A percentile compares a stretch with the other conserved stretches of the same genome.
Conservation (phyloP, 2,888 invertebrate species). For the Thera britannica region DNA sequence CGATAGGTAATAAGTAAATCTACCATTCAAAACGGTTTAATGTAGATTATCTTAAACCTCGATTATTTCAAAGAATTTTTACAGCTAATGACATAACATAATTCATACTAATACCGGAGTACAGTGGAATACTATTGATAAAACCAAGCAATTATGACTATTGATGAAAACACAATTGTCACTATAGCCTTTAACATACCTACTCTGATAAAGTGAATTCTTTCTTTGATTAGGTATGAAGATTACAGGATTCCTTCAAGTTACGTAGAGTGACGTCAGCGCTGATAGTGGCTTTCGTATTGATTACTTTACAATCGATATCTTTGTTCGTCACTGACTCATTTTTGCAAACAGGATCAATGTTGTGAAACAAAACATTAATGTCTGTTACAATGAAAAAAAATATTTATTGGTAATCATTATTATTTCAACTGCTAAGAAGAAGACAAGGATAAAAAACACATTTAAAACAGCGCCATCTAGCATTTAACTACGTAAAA, state of each 20-base stretch:
- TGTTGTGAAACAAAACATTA: constrained; percentile 17
- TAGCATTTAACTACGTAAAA: too few relatives aligned
- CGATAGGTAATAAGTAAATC: neutral
- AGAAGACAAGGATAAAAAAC: too few relatives aligned
- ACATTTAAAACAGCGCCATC: too few relatives aligned
- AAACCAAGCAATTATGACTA: constrained; percentile 31
- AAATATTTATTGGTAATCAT: too few relatives aligned
- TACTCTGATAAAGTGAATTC: constrained; percentile 66
- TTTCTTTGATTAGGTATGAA: constrained; percentile 59
- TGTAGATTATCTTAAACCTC: neutral
- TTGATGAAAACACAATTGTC: constrained; percentile 38
- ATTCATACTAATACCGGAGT: neutral
- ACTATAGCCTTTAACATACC: constrained; percentile 5
- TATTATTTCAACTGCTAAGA: too few relatives aligned
- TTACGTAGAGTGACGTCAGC: constrained; percentile 47
- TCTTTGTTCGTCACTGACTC: constrained; percentile 17
- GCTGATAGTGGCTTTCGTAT: constrained; percentile 33
- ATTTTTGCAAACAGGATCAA: constrained; percentile 15
- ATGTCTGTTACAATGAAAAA: neutral
- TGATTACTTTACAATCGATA: constrained; percentile 19
- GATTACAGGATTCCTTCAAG: constrained; percentile 46
- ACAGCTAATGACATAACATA: constrained; percentile 1
- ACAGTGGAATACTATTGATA: constrained; percentile 29
- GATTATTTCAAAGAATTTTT: neutral
- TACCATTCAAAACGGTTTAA: neutral